Base-by-base conservation (phyloP, 2,113 vertebrate species). In the Falcunculus frontatus region DNA sequence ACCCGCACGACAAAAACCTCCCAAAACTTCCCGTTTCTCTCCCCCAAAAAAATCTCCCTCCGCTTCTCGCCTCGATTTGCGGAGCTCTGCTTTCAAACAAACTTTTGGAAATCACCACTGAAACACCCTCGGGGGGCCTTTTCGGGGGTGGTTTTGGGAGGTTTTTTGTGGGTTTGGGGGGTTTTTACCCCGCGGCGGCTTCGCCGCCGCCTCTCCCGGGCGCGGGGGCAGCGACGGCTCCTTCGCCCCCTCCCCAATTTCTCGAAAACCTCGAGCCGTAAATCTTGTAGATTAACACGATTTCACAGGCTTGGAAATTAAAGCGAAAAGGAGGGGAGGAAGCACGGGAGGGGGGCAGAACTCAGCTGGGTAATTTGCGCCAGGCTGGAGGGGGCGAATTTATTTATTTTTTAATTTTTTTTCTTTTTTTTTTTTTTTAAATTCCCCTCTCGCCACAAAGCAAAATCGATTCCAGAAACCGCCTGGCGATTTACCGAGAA, bases 401-500 rank as follows among this genome's bases (percentile, higher is more conserved):
- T 59, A 60, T 53, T 33, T 42, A 13, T 39, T 62, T 41, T 52
- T 27, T 11, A 35, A 35, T 29, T 29, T 26, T n/a, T 67, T 47
- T 27, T 23, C 4, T 44, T 6, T 20, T 29, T 14, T 29, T 32
- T 21, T 37, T 46, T 32, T 52, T 16, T 6, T 53, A 20, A 27
- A 22, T 57, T 57, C 56, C 56, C 13, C 21, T 72, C 83, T 72
- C 41, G 84, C 89, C 56, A 70, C 87, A 93, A 95, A 95, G 92
- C 96, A 96, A 97, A 98, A 94, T 97, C 79, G 97, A 93, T 96
- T 95, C 96, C 97, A 95, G 97, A 88, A 96, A 95, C 91, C 72
- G 97, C 97, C 96, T 84, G 87, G 86, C 78, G 96, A 97, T 98
- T 98, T 98, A 98, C 96, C 97, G 83, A 98, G 97, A 98, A 98